Percentiles rank a stretch among this genome's conserved stretches.
Evolutionary conservation across 2,113 vertebrate species (phyloP).

Genomic region (Hylia prasina): DNA sequence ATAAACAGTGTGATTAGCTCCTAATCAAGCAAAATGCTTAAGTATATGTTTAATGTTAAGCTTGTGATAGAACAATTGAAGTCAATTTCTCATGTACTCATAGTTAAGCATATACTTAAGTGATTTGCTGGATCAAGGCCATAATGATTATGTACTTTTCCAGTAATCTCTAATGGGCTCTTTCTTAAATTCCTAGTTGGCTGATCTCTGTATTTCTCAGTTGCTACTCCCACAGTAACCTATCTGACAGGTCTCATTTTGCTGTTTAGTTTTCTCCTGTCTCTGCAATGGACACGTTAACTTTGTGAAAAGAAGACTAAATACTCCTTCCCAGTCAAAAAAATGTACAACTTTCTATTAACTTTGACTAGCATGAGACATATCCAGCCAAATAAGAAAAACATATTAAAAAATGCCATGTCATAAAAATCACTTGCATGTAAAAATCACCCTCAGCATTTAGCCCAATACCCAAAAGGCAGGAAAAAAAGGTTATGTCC

Average conservation of each 20-base stretch:
- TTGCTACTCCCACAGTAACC: not conserved
- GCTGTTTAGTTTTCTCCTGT: not conserved
- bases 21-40: slow-evolving; percentile 21
- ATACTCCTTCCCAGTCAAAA: not conserved
- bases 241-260: not conserved
- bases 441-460: not conserved
- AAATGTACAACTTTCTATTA: not conserved
- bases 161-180: slow-evolving; percentile 24
- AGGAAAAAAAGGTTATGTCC: not conserved
- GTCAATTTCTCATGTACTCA: slow-evolving; percentile 30
- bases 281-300: not conserved
- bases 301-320: not conserved
- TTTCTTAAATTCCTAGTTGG: not conserved
- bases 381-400: not conserved
- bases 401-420: not conserved
- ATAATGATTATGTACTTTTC: slow-evolving; percentile 46
- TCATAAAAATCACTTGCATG: not conserved
- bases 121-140: slow-evolving; percentile 55
- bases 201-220: not conserved
- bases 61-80: slow-evolving; percentile 31
- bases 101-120: slow-evolving; percentile 41
- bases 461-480: not conserved
- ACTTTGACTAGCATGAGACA: not conserved
- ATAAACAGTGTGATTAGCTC: slow-evolving; percentile 47
- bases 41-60: slow-evolving; percentile 6